Conservation (phyloP, 2,888 invertebrate genomes). For the Trissolcus japonicus region DNA sequence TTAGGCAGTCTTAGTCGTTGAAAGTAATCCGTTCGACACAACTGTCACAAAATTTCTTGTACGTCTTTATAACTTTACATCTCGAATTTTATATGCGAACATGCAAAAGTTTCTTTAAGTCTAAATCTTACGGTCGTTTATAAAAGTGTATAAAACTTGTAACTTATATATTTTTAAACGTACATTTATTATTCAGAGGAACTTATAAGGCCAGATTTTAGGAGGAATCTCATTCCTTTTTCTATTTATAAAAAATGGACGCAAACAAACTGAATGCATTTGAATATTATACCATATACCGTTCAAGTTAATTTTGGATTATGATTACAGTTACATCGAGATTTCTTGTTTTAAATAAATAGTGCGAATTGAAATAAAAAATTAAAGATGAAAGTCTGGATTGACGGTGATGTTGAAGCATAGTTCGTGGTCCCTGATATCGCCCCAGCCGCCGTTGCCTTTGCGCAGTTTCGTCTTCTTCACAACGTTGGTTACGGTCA, state of each 20-base stretch:
- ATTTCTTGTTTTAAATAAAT: background rate
- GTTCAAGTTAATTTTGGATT: background rate
- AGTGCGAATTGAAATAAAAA: conserved; percentile 1
- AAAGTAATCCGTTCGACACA: conserved; percentile 30
- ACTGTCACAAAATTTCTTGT: conserved; percentile 27
- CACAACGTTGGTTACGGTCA: conserved; percentile 82
- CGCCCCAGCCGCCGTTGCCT: conserved; percentile 99
- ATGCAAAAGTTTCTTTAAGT: background rate
- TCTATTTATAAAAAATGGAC: no score
- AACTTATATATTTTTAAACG: background rate
- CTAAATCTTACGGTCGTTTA: background rate
- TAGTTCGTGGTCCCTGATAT: conserved; percentile 83
- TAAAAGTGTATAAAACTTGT: background rate
- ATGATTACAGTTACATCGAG: background rate
- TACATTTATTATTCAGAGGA: no score
- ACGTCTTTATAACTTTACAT: background rate
- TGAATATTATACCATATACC: background rate
- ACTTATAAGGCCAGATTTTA: no score
- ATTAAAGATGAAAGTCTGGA: conserved; percentile 67
- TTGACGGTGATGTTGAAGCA: conserved; percentile 77
- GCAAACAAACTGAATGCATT: background rate
- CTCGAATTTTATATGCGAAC: background rate
- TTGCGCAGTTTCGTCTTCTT: conserved; percentile 87
- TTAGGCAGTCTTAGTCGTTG: conserved; percentile 50
- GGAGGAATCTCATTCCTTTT: no score